These are phyloP conservation scores for Pseudochaenichthys georgianus DNA, from an alignment of 2,797 vertebrate genomes.

Conservation along the genomic window DNA sequence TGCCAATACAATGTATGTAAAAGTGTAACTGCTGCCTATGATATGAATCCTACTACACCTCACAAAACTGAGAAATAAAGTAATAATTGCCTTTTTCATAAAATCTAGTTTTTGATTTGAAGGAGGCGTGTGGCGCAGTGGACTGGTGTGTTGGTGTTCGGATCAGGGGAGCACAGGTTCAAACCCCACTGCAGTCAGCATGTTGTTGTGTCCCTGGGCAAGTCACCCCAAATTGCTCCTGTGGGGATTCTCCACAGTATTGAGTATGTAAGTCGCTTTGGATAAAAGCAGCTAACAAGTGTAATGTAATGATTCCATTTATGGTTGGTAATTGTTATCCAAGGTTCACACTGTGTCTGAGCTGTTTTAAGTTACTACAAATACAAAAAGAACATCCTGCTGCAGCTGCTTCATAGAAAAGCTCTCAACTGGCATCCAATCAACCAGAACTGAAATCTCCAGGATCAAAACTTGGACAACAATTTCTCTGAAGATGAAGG, in stretches of 20 bases:
- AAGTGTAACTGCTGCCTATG: background rate
- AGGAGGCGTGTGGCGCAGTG: too few relatives aligned
- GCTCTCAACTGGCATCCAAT: conserved; percentile 15
- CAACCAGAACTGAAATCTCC: conserved; percentile 7
- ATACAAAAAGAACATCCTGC: conserved; percentile 15
- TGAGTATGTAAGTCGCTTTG: too few relatives aligned
- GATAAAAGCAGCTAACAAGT: too few relatives aligned
- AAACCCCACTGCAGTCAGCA: too few relatives aligned
- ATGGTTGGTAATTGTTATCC: background rate
- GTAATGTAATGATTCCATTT: background rate
- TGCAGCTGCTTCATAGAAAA: background rate
- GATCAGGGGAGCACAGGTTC: too few relatives aligned
- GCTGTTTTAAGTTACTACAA: background rate
- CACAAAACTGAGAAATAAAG: background rate
- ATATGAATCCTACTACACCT: too few relatives aligned
- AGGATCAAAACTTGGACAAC: conserved; percentile 2
- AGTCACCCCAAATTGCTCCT: too few relatives aligned
- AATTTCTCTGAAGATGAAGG: background rate
- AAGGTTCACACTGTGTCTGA: background rate
- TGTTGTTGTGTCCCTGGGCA: too few relatives aligned
- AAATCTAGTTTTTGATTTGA: background rate
- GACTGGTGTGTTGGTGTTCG: too few relatives aligned
- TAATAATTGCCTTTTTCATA: background rate
- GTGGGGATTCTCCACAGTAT: too few relatives aligned
- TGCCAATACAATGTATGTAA: background rate